Evolutionary conservation across 2,888 invertebrate species (phyloP), one percentile per base, ranked within the genome.

Genomic region (Cybosia mesomella): DNA sequence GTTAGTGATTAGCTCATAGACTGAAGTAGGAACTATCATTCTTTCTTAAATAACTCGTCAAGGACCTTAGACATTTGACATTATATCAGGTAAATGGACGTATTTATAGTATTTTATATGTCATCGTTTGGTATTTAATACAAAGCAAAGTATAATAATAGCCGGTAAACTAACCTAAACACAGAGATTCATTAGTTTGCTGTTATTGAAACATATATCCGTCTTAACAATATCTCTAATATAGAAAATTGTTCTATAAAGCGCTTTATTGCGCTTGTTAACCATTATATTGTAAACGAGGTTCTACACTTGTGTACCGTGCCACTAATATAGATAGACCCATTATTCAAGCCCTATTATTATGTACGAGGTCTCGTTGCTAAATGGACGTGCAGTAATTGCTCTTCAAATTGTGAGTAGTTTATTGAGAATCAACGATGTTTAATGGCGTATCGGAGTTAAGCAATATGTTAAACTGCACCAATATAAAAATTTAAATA

Each of bases 221-320:
- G 18, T 43, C 43, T 43, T 7, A 43, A 58, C 57, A 59, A 21
- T 36, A 34, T 59, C 32, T 58, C 60, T 58, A 66, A 70, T 76
- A 77, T 49, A 64, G 69, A 64, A 76, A 70, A 79, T 74, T 68
- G 59, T 74, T 70, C 64, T 68, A 69, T 67, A 72, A 76, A 54
- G 63, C 28, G 34, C 70, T 59, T 76, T 62, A 77, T 72, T 72
- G 61, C 65, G 65, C 68, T 72, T 73, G 75, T 79, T 72, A 73
- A 63, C 70, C 73, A 67, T 69, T 80, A 60, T 73, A 68, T 69
- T 58, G 65, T 59, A 73, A 79, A 80, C 72, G 66, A 84, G 81
- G 80, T 80, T 83, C 49, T 49, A 18, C n/a, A 49, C n/a, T 49
- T n/a, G 9, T n/a, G 8, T 49, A 28, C 28, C 28, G 28, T 49